Percentiles rank a stretch among this genome's conserved stretches.
Evolutionary conservation across 2,888 invertebrate genomes (phyloP).

Genomic region (Tineola bisselliella): DNA sequence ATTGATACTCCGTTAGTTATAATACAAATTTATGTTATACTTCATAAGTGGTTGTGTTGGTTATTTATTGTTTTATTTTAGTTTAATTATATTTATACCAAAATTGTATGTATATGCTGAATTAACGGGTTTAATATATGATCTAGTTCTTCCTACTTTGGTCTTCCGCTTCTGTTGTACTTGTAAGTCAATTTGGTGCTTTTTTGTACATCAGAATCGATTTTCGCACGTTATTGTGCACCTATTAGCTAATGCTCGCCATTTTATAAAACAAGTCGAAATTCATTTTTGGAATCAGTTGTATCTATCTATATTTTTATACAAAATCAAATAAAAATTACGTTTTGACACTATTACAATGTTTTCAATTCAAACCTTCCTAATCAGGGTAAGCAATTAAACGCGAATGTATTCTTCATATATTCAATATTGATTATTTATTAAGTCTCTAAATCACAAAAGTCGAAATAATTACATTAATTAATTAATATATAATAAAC

Average conservation of each 20-base stretch:
- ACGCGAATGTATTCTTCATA: background rate
- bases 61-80: constrained; percentile 58
- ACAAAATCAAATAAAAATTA: constrained; percentile 34
- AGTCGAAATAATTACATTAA: background rate
- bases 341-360: background rate
- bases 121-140: constrained; percentile 1
- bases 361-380: background rate
- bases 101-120: constrained; percentile 36
- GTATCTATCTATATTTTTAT: constrained; percentile 63
- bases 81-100: constrained; percentile 60
- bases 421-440: background rate
- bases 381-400: background rate
- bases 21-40: no score
- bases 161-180: constrained; percentile 61
- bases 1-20: background rate
- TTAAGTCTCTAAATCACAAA: background rate
- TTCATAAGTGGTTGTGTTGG: constrained; percentile 53
- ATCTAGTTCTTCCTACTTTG: constrained; percentile 38
- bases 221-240: constrained; percentile 14
- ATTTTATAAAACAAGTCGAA: constrained; percentile 40
- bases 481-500: background rate
- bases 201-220: constrained; percentile 6
- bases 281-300: constrained; percentile 47
- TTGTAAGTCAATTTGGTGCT: constrained; percentile 34
- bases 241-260: constrained; percentile 42